Evolutionary conservation across 2,888 invertebrate genomes (phyloP).

Genomic region (Cerastis leucographa): DNA sequence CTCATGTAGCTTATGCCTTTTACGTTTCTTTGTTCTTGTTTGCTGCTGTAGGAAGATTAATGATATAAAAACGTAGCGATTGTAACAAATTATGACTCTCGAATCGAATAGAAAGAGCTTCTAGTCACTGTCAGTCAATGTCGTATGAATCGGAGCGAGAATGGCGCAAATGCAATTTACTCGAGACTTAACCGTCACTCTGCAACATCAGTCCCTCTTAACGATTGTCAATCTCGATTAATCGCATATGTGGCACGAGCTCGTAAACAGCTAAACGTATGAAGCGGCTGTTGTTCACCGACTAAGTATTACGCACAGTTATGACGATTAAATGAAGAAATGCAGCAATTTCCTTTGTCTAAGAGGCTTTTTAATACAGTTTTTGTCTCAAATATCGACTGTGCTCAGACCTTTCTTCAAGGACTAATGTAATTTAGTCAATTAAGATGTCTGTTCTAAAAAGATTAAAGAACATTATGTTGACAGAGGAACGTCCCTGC

Average conservation of each 20-base stretch:
- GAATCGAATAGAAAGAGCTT: slow-evolving; percentile 52
- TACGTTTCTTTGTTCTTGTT: slow-evolving; percentile 33
- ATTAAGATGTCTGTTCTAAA: slow-evolving; percentile 32
- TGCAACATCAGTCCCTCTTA: slow-evolving; percentile 42
- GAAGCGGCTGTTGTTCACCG: slow-evolving; percentile 25
- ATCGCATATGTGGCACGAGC: slow-evolving; percentile 48
- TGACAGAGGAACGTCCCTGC: slow-evolving; percentile 6
- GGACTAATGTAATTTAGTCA: slow-evolving; percentile 35
- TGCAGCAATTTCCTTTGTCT: slow-evolving; percentile 14
- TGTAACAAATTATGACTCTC: slow-evolving; percentile 48
- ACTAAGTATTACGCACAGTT: slow-evolving; percentile 40
- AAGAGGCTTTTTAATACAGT: background rate
- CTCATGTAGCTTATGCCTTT: slow-evolving; percentile 11
- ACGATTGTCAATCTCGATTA: slow-evolving; percentile 64
- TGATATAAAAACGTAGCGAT: slow-evolving; percentile 38
- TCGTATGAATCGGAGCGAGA: slow-evolving; percentile 48
- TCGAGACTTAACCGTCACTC: slow-evolving; percentile 51
- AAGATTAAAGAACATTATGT: slow-evolving; percentile 13
- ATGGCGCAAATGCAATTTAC: slow-evolving; percentile 60
- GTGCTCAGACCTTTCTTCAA: slow-evolving; percentile 16
- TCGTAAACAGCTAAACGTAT: slow-evolving; percentile 32
- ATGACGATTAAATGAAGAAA: slow-evolving; percentile 25
- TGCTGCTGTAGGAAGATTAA: slow-evolving; percentile 40
- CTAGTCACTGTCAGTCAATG: slow-evolving; percentile 55
- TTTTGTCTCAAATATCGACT: slow-evolving; percentile 1